Conservation (phyloP, 2,888 invertebrate genomes). For the Diaprepes abbreviatus region DNA sequence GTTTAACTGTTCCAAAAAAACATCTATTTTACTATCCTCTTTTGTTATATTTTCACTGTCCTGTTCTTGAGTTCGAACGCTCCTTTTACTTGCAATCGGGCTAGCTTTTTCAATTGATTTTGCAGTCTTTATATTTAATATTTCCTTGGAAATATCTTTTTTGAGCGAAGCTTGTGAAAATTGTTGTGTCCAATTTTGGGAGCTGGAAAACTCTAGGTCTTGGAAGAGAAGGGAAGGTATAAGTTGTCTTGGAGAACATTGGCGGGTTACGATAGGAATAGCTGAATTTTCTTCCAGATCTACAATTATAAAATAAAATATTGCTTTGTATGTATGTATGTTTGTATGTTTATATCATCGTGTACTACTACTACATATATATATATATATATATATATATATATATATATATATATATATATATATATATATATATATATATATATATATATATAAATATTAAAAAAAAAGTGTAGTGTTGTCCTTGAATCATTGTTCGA, state of each 20-base stretch:
- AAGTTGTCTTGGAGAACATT: constrained; percentile 60
- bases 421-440: too few relatives aligned
- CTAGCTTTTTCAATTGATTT: constrained; percentile 29
- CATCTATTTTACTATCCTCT: constrained; percentile 54
- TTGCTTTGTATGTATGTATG: too few relatives aligned
- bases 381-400: too few relatives aligned
- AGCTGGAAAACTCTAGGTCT: constrained; percentile 39
- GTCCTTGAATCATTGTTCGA: too few relatives aligned
- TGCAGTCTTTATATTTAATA: constrained; percentile 37
- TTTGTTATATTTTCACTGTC: background rate
- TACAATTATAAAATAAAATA: too few relatives aligned
- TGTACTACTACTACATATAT: too few relatives aligned
- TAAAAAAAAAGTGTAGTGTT: too few relatives aligned
- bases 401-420: too few relatives aligned
- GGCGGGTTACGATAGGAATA: constrained; percentile 63
- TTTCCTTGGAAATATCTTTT: constrained; percentile 32
- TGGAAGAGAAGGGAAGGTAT: constrained; percentile 61
- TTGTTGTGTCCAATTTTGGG: constrained; percentile 36
- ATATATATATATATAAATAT: too few relatives aligned
- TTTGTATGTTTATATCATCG: too few relatives aligned
- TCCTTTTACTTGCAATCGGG: background rate
- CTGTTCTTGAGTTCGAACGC: background rate
- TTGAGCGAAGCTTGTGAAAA: constrained; percentile 34
- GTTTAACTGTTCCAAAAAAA: constrained; percentile 65
- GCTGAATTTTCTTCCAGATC: constrained; percentile 59